Evolutionary conservation across 2,113 vertebrate species (phyloP).

Genomic region (Haemorhous mexicanus): DNA sequence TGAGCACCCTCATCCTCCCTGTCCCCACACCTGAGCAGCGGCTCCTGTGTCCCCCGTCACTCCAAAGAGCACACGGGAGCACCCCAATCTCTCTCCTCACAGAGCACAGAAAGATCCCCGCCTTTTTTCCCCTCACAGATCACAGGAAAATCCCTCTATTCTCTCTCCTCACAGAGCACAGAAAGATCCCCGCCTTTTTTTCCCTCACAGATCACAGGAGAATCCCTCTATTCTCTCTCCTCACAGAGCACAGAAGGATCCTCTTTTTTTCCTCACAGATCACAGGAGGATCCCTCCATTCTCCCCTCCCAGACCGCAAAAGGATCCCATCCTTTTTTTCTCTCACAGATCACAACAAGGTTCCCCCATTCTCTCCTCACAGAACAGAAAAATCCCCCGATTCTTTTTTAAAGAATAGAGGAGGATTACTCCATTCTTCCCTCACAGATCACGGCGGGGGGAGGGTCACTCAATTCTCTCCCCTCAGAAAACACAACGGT

Average conservation of each 20-base stretch:
- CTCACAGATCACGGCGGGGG: background rate
- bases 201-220: no score
- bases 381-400: rapidly evolving
- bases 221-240: no score
- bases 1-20: rapidly evolving
- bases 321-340: no score
- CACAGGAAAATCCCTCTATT: rapidly evolving
- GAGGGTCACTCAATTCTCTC: background rate
- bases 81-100: background rate
- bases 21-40: background rate
- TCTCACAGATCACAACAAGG: rapidly evolving
- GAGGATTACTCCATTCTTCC: rapidly evolving
- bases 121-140: no score
- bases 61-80: background rate
- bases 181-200: rapidly evolving
- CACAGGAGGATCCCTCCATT: no score
- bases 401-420: background rate
- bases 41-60: background rate
- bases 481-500: rapidly evolving
- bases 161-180: background rate
- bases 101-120: rapidly evolving
- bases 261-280: no score
- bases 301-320: no score
- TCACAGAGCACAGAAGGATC: no score
- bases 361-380: background rate